Conservation (phyloP, 2,113 vertebrate genomes). For the Tachysurus vachellii region DNA sequence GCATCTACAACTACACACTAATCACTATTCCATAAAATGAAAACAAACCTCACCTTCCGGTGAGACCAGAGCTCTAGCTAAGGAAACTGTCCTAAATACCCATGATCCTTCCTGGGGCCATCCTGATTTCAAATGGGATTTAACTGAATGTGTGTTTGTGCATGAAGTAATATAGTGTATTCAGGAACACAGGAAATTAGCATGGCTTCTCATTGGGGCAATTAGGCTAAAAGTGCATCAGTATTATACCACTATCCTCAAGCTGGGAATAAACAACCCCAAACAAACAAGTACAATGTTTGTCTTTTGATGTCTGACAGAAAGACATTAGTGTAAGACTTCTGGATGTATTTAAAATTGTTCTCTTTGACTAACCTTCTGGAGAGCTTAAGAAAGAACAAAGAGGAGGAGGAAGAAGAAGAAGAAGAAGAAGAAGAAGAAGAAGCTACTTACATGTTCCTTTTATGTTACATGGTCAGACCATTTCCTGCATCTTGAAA, state of each 20-base stretch:
- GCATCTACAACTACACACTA: background rate
- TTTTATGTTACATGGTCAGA: background rate
- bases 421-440: background rate
- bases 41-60: conserved; percentile 5
- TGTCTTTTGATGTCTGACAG: background rate
- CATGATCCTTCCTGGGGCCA: background rate
- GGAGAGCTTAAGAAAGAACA: background rate
- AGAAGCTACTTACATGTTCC: background rate
- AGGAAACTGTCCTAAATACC: background rate
- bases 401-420: background rate
- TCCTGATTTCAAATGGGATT: background rate
- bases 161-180: background rate
- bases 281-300: conserved; percentile 10
- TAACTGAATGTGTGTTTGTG: background rate
- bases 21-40: background rate
- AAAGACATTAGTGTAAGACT: background rate
- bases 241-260: background rate
- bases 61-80: background rate
- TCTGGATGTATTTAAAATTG: background rate
- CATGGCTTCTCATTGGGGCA: background rate
- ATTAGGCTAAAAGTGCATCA: background rate
- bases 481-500: background rate
- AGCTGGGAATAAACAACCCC: conserved; percentile 1
- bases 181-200: background rate
- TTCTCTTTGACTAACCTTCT: background rate